phyloP scores from a whole-genome alignment of 1,140 invertebrate species.

The Geopemphigus sp. region DNA sequence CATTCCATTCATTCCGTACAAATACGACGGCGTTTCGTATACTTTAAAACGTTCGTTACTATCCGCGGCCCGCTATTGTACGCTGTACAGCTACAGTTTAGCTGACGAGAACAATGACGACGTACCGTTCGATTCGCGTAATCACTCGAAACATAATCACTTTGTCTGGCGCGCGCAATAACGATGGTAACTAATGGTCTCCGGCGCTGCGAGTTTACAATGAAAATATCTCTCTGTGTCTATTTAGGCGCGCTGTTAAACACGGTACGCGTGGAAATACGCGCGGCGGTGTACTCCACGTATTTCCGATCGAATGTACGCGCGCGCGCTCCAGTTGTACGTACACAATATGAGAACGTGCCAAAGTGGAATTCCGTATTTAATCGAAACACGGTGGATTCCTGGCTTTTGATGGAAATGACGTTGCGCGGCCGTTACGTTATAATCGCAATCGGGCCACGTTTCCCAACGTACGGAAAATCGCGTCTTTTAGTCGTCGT shows the following conservation, averaged over 20 bases:
- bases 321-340: neutral
- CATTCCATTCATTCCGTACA: no score
- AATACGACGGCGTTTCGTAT: neutral
- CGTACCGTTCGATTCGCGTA: neutral
- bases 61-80: no score
- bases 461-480: no score
- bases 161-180: conserved; percentile 11
- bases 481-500: no score
- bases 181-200: conserved; percentile 28
- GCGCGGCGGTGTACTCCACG: neutral
- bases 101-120: conserved; percentile 8
- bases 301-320: neutral
- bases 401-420: no score
- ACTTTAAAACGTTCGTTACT: neutral
- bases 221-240: conserved; percentile 1
- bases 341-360: neutral
- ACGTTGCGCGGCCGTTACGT: no score
- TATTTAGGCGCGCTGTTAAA: neutral
- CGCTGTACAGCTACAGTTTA: neutral
- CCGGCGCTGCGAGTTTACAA: neutral
- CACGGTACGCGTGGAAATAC: neutral
- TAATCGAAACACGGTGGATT: neutral
- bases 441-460: no score
- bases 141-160: conserved; percentile 32
- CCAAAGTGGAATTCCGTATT: neutral